These are phyloP conservation scores for Bradypodion ventrale DNA, from an alignment of 2,797 vertebrate species.

Conservation along the genomic window DNA sequence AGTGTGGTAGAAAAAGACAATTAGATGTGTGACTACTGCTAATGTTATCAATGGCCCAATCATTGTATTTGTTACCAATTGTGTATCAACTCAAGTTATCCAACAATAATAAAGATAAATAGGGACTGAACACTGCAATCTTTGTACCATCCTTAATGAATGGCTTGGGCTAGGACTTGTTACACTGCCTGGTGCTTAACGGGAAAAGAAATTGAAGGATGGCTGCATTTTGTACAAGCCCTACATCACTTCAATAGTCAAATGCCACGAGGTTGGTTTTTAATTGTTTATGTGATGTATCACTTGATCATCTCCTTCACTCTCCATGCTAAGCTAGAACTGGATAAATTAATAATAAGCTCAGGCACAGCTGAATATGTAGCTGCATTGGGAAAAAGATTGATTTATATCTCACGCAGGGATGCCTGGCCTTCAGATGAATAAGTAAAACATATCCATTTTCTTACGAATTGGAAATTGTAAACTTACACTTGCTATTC, in stretches of 20 bases:
- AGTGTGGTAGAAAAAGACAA: constrained; percentile 45
- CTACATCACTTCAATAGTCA: constrained; percentile 63
- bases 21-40: constrained; percentile 39
- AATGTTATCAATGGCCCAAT: constrained; percentile 56
- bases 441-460: constrained; percentile 65
- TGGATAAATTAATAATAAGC: constrained; percentile 71
- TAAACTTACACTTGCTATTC: constrained; percentile 47
- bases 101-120: constrained; percentile 74
- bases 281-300: constrained; percentile 74
- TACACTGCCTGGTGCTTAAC: constrained; percentile 59
- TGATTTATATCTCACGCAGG: constrained; percentile 69
- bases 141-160: constrained; percentile 59
- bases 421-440: constrained; percentile 48
- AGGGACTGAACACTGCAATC: constrained; percentile 51
- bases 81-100: constrained; percentile 51
- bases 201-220: constrained; percentile 66
- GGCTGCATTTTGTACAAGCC: constrained; percentile 49
- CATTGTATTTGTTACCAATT: constrained; percentile 58
- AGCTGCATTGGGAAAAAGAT: constrained; percentile 57
- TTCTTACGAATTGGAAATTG: constrained; percentile 58
- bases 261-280: constrained; percentile 61
- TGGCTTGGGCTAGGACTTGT: constrained; percentile 65
- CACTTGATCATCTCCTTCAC: constrained; percentile 61
- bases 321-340: constrained; percentile 49
- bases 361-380: constrained; percentile 46